Base-by-base conservation (phyloP, 2,888 invertebrate species). In the Pseudococcus viburni region DNA sequence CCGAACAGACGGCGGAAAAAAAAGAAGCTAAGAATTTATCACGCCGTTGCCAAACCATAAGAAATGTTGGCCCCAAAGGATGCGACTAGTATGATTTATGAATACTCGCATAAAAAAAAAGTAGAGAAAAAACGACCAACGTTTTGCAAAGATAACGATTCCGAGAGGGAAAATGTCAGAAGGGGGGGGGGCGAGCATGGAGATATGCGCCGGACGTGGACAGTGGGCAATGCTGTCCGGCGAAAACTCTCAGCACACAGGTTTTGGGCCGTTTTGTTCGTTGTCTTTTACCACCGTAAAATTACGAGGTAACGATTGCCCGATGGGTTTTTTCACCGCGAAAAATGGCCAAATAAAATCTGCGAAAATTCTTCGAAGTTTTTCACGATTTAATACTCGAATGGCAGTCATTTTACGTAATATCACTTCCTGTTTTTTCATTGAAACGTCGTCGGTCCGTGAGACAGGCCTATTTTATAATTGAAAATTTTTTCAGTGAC, bases 51-150 rank as follows among this genome's bases (percentile, higher is more conserved):
- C 80, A 80, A 80, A 80, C 68, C 42, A 80, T 80, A 80, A 80
- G 80, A 80, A 80, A 80, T 80, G 80, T 80, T 80, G 42, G 80
- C 80, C 80, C 80, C 42, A 80, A 42, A 80, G 80, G 80, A 80
- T 80, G 42, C 80, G 42, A 80, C 39, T 80, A 9, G 80, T 80
- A 80, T 80, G 80, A 80, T 80, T 80, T 80, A 80, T 80, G 80
- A 42, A 80, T 80, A 73, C 33, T 12, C 68, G 68, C 59, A 19
- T 19, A 19, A n/a, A 19, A n/a, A 59, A 22, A 26, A 22, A 12
- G 64, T 33, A 33, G 26, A 33, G 22, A 22, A 33, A 64, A 64
- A 64, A 64, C 19, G 64, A 22, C 68, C 12, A 26, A 33, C 33
- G 26, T 73, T 73, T 73, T 12, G 33, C 26, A 73, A 15, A 73